phyloP scores from a whole-genome alignment of 2,797 vertebrate species.

The Urosaurus nigricauda region DNA sequence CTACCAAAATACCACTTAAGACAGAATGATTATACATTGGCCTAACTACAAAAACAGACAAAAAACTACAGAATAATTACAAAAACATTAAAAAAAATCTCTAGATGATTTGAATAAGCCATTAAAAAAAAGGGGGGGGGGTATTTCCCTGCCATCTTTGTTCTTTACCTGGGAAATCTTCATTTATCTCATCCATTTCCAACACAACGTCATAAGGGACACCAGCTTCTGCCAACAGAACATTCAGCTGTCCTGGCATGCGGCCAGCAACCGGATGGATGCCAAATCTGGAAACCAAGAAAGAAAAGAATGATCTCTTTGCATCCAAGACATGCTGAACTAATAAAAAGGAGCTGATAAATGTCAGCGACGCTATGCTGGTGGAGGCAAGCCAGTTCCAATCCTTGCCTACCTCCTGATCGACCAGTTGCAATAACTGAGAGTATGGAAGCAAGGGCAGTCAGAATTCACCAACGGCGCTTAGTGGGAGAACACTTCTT shows the following conservation, averaged over 20 bases:
- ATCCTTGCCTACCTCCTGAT: background rate
- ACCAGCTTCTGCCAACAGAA: constrained; percentile 85
- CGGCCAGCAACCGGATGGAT: constrained; percentile 77
- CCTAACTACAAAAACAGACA: constrained; percentile 1
- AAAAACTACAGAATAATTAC: background rate
- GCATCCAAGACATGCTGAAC: constrained; percentile 31
- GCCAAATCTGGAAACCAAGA: constrained; percentile 79
- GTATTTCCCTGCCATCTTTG: background rate
- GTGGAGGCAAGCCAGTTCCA: constrained; percentile 20
- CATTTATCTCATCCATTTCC: constrained; percentile 90
- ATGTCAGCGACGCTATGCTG: background rate
- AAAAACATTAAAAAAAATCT: background rate
- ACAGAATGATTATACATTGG: background rate
- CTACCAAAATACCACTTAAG: background rate
- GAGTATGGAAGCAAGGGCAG: background rate
- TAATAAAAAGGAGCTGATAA: constrained; percentile 28
- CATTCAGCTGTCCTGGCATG: constrained; percentile 86
- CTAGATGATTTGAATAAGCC: background rate
- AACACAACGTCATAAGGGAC: constrained; percentile 86
- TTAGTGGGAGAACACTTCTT: background rate
- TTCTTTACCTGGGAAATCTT: constrained; percentile 84
- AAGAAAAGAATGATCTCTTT: background rate
- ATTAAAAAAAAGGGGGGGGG: background rate
- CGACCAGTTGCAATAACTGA: background rate
- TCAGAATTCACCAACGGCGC: background rate